Evolutionary conservation across 2,888 invertebrate genomes (phyloP).

Genomic region (Holacanthella duospinosa): DNA sequence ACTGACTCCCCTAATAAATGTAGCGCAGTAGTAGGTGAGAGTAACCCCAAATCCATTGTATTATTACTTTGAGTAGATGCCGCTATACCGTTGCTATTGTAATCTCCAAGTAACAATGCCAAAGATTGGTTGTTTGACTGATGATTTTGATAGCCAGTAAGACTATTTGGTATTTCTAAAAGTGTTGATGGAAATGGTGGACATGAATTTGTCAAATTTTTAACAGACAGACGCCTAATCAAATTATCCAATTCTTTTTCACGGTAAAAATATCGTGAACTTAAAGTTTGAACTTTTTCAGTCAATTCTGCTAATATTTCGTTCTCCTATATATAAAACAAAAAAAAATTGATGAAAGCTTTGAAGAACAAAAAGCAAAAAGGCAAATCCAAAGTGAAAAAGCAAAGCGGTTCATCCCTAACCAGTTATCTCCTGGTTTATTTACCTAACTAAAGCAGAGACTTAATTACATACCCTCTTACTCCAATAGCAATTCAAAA

Average conservation of each 20-base stretch:
- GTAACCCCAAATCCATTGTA: not conserved
- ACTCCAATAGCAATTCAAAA: not conserved
- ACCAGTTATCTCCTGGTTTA: no score
- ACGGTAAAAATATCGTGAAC: conserved; percentile 23
- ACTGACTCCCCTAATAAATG: not conserved
- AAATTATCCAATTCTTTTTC: conserved; percentile 27
- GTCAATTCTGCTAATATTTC: conserved; percentile 25
- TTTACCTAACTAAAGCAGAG: no score
- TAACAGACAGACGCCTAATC: conserved; percentile 19
- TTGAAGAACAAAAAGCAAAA: no score
- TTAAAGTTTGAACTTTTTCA: conserved; percentile 29
- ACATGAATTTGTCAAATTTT: conserved; percentile 4
- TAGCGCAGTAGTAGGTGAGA: not conserved
- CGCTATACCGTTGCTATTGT: not conserved
- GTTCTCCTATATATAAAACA: conserved; percentile 20
- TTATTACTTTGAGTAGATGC: not conserved
- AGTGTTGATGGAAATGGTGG: not conserved
- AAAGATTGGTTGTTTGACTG: not conserved
- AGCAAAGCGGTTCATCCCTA: not conserved
- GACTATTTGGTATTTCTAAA: not conserved
- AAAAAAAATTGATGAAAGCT: no score
- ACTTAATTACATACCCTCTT: no score
- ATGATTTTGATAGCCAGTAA: not conserved
- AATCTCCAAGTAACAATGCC: not conserved
- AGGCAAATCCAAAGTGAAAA: not conserved